Base-by-base conservation (phyloP, 2,888 invertebrate species). In the Petrolisthes cinctipes region DNA sequence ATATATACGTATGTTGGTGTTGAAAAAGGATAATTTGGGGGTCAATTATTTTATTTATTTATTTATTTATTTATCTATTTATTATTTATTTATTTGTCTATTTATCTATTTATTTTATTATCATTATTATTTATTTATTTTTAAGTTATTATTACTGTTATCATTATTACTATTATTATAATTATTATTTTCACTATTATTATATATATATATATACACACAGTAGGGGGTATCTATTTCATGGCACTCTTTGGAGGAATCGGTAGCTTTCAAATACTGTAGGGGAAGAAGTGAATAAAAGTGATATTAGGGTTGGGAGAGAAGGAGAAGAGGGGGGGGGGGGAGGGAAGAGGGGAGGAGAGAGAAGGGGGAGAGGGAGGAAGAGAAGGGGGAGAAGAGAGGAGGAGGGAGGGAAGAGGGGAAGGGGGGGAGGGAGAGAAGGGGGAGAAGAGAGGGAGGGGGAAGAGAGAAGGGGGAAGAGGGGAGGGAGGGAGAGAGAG, bases 21-120 rank as follows among this genome's bases (percentile, higher is more conserved):
- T n/a, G n/a, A n/a, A n/a, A n/a, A n/a, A n/a, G n/a, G n/a, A n/a
- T n/a, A n/a, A n/a, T n/a, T n/a, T n/a, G n/a, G n/a, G n/a, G n/a
- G n/a, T n/a, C n/a, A n/a, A n/a, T n/a, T 83, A 14, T 54, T 37
- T 5, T 51, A 14, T 68, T 20, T 82, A 82, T 82, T 53, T 66
- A 82, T 82, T 5, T 80, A 82, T 17, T 20, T 14, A 68, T 66
- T 20, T 82, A 82, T 68, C 23, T 82, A 37, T 82, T 20, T 51
- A 82, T 37, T 23, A 4, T 68, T 17, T 37, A 51, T 82, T 20
- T 51, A 68, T n/a, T n/a, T n/a, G n/a, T n/a, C n/a, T n/a, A n/a
- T n/a, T n/a, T n/a, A n/a, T n/a, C n/a, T n/a, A n/a, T n/a, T n/a
- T n/a, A n/a, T n/a, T n/a, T n/a, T n/a, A n/a, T n/a, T n/a, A n/a